Conservation (phyloP, 2,888 invertebrate species). For the Drosophila leonis region DNA sequence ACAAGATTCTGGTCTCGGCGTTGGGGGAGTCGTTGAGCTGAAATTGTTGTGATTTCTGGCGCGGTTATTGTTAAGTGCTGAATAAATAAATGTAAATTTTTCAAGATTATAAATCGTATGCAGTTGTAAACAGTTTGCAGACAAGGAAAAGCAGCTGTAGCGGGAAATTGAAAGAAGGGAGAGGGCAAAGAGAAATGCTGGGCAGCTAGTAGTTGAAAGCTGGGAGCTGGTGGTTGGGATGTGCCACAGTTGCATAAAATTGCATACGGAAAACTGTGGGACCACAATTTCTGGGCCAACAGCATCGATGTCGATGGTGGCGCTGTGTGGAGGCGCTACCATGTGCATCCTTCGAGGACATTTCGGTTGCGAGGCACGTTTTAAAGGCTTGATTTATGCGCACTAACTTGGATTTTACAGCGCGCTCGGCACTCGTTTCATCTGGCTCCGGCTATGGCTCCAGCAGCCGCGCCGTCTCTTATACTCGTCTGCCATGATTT, state of each 20-base stretch:
- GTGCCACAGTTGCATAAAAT: constrained; percentile 82
- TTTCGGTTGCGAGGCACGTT: constrained; percentile 82
- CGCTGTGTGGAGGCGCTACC: constrained; percentile 10
- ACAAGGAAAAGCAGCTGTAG: constrained; percentile 35
- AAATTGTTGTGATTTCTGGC: constrained; percentile 57
- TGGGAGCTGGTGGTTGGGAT: constrained; percentile 40
- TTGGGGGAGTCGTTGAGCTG: not conserved
- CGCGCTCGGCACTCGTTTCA: constrained; percentile 55
- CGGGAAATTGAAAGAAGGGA: not conserved
- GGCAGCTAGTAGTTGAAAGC: constrained; percentile 6
- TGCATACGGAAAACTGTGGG: constrained; percentile 75
- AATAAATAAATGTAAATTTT: constrained; percentile 79
- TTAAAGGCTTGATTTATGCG: constrained; percentile 83
- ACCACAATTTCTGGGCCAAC: constrained; percentile 60
- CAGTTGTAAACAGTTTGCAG: constrained; percentile 77
- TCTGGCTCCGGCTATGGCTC: constrained; percentile 31
- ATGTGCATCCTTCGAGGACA: constrained; percentile 77
- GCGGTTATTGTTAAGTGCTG: constrained; percentile 60
- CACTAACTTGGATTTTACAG: constrained; percentile 81
- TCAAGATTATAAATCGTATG: constrained; percentile 81
- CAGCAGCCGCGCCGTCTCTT: not conserved
- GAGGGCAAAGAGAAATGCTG: constrained; percentile 12
- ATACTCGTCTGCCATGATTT: constrained; percentile 29
- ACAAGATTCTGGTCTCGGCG: not conserved
- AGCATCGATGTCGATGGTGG: constrained; percentile 53